Conservation (phyloP, 1,140 invertebrate genomes). For the Philaenus spumarius region DNA sequence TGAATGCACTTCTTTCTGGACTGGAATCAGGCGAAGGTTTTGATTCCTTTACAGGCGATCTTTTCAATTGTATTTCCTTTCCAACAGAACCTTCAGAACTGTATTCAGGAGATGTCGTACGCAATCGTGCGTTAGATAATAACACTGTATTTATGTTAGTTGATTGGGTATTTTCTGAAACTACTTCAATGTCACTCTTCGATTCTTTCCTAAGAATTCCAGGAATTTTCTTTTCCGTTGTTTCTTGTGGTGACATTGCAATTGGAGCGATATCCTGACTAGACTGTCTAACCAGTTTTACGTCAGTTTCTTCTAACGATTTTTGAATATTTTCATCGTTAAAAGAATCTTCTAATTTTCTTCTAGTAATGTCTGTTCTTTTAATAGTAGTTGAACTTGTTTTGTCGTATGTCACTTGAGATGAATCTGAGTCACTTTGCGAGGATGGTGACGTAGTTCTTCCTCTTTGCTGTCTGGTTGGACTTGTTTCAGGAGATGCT, state of each 20-base stretch:
- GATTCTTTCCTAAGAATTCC: conserved; percentile 14
- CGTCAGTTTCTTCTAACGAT: not conserved
- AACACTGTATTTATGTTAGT: not conserved
- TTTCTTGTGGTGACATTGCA: conserved; percentile 5
- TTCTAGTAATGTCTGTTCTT: conserved; percentile 12
- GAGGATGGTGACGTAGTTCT: conserved; percentile 16
- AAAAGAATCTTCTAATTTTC: not conserved
- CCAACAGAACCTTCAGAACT: conserved; percentile 35
- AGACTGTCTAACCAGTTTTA: not conserved
- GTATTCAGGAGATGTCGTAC: conserved; percentile 35
- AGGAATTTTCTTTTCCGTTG: conserved; percentile 13
- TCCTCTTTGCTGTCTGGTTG: conserved; percentile 17
- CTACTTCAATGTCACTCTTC: not conserved
- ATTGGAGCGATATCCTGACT: conserved; percentile 1
- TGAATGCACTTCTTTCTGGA: conserved; percentile 32
- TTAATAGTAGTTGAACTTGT: conserved; percentile 7
- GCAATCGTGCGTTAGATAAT: not conserved
- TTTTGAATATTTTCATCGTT: not conserved
- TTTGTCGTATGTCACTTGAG: conserved; percentile 28
- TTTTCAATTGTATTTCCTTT: conserved; percentile 26
- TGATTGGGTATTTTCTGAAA: too few species aligned
- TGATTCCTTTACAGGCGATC: conserved; percentile 4
- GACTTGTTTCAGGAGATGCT: conserved; percentile 28
- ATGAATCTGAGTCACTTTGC: conserved; percentile 27
- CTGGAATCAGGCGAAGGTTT: conserved; percentile 26